phyloP scores from a whole-genome alignment of 1,140 invertebrate genomes.

The Protaetia brevitarsis region DNA sequence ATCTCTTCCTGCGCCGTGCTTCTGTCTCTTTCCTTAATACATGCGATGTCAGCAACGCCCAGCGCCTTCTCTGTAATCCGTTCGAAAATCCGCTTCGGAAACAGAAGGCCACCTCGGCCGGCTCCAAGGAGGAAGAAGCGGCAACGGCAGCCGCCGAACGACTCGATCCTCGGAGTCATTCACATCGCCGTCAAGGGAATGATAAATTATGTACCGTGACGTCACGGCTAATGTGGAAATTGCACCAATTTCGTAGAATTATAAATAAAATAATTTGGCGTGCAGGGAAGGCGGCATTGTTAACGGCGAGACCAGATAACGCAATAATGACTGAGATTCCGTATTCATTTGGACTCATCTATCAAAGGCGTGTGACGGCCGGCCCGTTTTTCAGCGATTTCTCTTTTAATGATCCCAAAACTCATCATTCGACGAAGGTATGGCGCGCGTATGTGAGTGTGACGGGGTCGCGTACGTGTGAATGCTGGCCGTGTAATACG shows the following conservation, averaged over 20 bases:
- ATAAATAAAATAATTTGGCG: constrained; percentile 36
- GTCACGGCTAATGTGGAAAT: constrained; percentile 40
- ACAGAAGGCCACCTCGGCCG: background rate
- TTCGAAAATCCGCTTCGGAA: background rate
- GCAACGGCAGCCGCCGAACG: background rate
- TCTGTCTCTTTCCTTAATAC: too few species aligned
- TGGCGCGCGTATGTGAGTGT: background rate
- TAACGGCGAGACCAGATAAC: constrained; percentile 31
- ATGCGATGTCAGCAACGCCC: too few species aligned
- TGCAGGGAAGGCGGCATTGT: constrained; percentile 29
- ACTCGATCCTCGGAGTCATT: background rate
- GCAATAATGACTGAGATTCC: constrained; percentile 39
- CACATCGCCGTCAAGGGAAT: constrained; percentile 6
- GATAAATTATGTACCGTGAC: constrained; percentile 27
- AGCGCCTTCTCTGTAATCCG: too few species aligned
- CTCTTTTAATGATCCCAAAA: constrained; percentile 25
- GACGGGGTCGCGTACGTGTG: too few species aligned
- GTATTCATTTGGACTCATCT: constrained; percentile 28
- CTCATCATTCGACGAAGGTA: constrained; percentile 15
- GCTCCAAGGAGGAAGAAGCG: background rate
- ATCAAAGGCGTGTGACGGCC: constrained; percentile 16
- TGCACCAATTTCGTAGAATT: constrained; percentile 38
- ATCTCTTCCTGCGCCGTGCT: too few species aligned
- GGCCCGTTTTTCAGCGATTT: constrained; percentile 21
- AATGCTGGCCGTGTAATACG: too few species aligned